phyloP scores from a whole-genome alignment of 2,888 invertebrate species.

The Tupiocoris notatus region DNA sequence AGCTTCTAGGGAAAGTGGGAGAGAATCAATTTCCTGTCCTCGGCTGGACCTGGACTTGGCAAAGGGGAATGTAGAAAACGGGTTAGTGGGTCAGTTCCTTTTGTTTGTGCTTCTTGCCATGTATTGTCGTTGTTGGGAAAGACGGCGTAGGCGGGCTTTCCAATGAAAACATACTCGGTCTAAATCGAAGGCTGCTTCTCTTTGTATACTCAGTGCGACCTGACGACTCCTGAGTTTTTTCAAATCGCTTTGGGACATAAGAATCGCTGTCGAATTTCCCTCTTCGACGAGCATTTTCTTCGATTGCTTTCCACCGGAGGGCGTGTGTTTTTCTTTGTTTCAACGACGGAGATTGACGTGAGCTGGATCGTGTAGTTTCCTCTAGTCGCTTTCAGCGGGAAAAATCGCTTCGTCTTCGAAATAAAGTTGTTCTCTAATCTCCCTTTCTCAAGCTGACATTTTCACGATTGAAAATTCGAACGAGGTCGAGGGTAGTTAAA shows the following conservation, averaged over 20 bases:
- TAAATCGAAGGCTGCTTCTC: not conserved
- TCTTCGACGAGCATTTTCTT: not conserved
- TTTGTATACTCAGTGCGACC: not conserved
- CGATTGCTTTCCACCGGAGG: not conserved
- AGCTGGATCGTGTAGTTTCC: not conserved
- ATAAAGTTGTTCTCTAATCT: too few relatives aligned
- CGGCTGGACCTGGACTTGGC: constrained; percentile 19
- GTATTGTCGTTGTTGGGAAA: constrained; percentile 19
- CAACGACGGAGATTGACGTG: too few relatives aligned
- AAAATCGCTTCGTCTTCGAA: too few relatives aligned
- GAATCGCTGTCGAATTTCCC: not conserved
- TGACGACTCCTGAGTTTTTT: not conserved
- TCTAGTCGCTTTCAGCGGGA: not conserved
- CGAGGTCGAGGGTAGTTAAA: too few relatives aligned
- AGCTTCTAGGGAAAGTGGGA: constrained; percentile 29
- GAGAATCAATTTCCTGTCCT: constrained; percentile 37
- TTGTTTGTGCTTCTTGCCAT: constrained; percentile 24
- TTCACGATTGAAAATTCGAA: too few relatives aligned
- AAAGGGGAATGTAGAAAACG: not conserved
- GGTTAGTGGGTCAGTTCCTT: constrained; percentile 32
- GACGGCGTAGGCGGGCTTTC: constrained; percentile 7
- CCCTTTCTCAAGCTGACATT: too few relatives aligned
- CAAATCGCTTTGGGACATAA: not conserved
- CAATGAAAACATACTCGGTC: constrained; percentile 31
- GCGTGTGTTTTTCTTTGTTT: not conserved